phyloP scores from a whole-genome alignment of 2,888 invertebrate genomes.

The Masnerella sp. region DNA sequence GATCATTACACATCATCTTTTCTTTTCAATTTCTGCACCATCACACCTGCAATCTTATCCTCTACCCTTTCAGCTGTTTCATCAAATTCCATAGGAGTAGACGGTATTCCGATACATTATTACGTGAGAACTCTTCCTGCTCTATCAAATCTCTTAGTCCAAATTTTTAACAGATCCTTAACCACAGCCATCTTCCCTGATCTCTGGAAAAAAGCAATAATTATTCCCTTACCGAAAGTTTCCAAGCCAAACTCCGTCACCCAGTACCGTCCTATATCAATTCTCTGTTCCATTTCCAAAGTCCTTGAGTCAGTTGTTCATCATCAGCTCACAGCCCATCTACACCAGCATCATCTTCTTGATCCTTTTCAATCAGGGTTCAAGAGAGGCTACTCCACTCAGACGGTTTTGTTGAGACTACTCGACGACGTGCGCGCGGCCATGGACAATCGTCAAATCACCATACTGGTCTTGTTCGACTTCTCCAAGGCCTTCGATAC shows the following conservation, averaged over 20 bases:
- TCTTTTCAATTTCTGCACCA: no score
- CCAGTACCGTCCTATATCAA: background rate
- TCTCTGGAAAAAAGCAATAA: background rate
- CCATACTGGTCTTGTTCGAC: background rate
- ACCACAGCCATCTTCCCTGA: background rate
- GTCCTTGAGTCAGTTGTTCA: background rate
- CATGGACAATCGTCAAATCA: no score
- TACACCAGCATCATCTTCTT: background rate
- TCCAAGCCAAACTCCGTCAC: background rate
- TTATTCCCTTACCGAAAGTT: background rate
- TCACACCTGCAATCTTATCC: no score
- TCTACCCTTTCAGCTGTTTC: no score
- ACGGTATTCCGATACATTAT: background rate
- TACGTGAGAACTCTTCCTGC: background rate
- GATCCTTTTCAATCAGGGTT: background rate
- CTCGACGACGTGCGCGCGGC: no score
- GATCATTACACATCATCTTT: no score
- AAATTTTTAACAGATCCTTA: background rate
- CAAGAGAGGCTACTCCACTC: no score
- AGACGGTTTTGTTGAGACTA: background rate
- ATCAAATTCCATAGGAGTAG: background rate
- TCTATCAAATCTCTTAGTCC: background rate
- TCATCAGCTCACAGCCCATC: background rate
- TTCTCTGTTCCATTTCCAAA: background rate
- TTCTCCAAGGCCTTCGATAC: background rate